These are phyloP conservation scores for Rhinolophus ferrumequinum DNA, from an alignment of 2,113 vertebrate species.

Conservation along the genomic window DNA sequence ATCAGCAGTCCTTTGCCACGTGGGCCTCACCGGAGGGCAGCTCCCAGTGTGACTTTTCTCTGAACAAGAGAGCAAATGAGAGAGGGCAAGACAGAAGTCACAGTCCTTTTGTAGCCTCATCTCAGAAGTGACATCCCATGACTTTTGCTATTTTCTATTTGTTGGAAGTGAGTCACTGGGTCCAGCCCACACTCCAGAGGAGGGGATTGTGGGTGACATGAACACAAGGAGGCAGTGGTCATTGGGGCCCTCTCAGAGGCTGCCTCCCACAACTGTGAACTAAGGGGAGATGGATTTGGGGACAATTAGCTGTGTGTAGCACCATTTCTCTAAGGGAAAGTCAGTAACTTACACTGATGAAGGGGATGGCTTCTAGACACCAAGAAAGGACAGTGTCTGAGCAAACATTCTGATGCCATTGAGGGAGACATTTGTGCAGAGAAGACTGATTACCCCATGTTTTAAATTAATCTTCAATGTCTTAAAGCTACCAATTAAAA, in stretches of 20 bases:
- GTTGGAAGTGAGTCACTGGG: background rate
- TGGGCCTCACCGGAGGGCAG: background rate
- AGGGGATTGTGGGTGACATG: no score
- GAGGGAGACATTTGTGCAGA: background rate
- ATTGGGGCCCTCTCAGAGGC: background rate
- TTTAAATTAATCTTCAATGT: background rate
- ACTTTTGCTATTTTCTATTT: background rate
- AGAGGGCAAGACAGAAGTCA: background rate
- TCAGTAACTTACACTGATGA: background rate
- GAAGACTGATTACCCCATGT: background rate
- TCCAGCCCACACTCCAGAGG: no score
- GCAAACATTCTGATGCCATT: background rate
- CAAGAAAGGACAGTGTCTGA: accelerated
- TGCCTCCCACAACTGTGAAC: background rate
- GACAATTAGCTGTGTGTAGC: background rate
- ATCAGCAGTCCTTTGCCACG: background rate
- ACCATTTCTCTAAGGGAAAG: background rate
- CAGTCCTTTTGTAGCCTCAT: background rate
- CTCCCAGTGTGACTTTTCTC: background rate
- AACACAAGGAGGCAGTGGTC: background rate
- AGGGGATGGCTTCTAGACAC: background rate
- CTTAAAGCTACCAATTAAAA: background rate
- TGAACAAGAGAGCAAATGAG: background rate
- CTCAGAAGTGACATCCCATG: background rate
- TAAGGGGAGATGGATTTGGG: background rate